These are phyloP conservation scores for Antechinus flavipes DNA, from an alignment of 2,113 vertebrate genomes.

Conservation along the genomic window DNA sequence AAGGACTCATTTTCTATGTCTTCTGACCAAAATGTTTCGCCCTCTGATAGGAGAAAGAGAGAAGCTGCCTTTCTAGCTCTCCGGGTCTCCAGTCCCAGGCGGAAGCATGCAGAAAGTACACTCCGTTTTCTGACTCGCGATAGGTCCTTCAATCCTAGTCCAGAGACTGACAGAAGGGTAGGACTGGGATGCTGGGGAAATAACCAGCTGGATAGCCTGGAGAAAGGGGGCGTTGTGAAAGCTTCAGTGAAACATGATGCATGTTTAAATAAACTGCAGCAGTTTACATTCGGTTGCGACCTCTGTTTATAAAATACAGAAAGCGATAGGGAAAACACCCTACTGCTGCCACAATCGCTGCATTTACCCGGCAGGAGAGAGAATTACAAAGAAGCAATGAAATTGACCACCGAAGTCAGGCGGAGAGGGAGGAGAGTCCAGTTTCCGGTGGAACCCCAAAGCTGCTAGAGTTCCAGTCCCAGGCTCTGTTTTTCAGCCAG, in stretches of 20 bases:
- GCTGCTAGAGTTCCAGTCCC: neutral
- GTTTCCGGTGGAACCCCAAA: neutral
- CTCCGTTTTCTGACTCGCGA: neutral
- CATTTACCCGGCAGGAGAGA: neutral
- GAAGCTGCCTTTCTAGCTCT: neutral
- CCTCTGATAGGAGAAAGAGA: neutral
- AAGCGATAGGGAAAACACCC: conserved; percentile 37
- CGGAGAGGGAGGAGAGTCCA: neutral
- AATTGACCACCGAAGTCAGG: neutral
- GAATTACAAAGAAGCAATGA: neutral
- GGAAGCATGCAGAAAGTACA: neutral
- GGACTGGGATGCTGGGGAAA: neutral
- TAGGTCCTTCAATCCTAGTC: neutral
- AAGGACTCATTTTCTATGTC: neutral
- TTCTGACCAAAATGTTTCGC: neutral
- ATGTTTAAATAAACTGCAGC: neutral
- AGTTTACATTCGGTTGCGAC: conserved; percentile 43
- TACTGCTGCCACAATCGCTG: neutral
- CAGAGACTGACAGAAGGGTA: neutral
- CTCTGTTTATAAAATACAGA: conserved; percentile 69
- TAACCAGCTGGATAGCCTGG: neutral
- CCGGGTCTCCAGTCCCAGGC: neutral
- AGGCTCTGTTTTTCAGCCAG: neutral
- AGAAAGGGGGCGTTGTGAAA: conserved; percentile 1
- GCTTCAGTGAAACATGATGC: neutral